Evolutionary conservation across 2,797 vertebrate species (phyloP).

Genomic region (Gadopsis marmoratus): DNA sequence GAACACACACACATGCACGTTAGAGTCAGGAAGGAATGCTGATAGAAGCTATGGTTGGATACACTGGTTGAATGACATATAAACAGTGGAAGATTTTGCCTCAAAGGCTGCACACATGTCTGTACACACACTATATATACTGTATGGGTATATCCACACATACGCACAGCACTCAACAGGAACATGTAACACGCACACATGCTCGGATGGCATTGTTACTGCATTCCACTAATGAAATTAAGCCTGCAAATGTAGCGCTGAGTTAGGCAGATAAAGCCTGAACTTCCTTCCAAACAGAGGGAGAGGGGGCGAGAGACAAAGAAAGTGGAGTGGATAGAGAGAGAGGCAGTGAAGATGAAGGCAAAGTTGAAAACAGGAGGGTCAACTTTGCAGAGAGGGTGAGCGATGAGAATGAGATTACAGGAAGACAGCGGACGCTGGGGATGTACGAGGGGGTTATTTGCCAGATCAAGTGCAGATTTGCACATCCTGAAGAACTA

Average conservation of each 20-base stretch:
- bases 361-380: constrained; percentile 45
- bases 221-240: constrained; percentile 78
- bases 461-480: constrained; percentile 44
- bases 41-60: constrained; percentile 59
- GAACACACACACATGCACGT: not conserved
- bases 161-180: constrained; percentile 15
- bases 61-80: constrained; percentile 59
- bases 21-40: constrained; percentile 55
- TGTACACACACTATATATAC: constrained; percentile 22
- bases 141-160: constrained; percentile 7
- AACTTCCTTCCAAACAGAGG: constrained; percentile 60
- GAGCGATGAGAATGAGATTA: constrained; percentile 53
- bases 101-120: constrained; percentile 39
- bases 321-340: constrained; percentile 36
- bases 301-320: constrained; percentile 16
- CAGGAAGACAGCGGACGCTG: constrained; percentile 34
- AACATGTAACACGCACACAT: constrained; percentile 46
- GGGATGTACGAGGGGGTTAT: constrained; percentile 44
- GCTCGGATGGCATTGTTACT: constrained; percentile 59
- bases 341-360: constrained; percentile 45
- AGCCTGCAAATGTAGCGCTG: constrained; percentile 65
- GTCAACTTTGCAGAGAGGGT: constrained; percentile 54
- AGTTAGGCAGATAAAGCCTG: constrained; percentile 67
- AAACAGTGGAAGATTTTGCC: constrained; percentile 60
- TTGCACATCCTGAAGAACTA: constrained; percentile 43